Percentiles rank a stretch among this genome's conserved stretches.
Evolutionary conservation across 2,888 invertebrate genomes (phyloP).

Genomic region (Limnephilus marmoratus): DNA sequence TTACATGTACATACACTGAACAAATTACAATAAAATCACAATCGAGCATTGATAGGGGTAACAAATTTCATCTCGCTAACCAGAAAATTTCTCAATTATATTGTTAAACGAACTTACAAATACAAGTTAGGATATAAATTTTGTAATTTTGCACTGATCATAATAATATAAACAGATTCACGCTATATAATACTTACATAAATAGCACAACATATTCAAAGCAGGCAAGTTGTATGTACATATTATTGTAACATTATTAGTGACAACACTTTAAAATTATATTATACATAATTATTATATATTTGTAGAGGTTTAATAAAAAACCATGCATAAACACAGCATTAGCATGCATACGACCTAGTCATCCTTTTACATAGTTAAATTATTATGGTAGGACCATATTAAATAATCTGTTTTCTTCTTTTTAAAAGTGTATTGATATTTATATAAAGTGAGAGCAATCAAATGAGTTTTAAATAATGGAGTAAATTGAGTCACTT

Average conservation of each 20-base stretch:
- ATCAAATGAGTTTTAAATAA: neutral
- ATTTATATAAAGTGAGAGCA: neutral
- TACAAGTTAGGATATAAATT: neutral
- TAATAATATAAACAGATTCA: neutral
- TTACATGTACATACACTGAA: neutral
- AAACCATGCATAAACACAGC: neutral
- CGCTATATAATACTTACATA: neutral
- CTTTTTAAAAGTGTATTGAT: neutral
- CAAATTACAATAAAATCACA: neutral
- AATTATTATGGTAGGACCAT: neutral
- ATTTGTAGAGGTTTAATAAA: neutral
- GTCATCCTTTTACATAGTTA: neutral
- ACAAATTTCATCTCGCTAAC: neutral
- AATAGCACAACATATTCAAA: slow-evolving; percentile 2
- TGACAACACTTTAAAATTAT: neutral
- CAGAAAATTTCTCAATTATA: neutral
- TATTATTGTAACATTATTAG: neutral
- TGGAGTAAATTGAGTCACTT: neutral
- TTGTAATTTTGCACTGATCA: neutral
- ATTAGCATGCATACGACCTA: neutral
- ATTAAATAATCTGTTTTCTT: neutral
- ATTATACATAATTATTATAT: neutral
- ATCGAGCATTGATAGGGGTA: neutral
- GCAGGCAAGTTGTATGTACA: neutral
- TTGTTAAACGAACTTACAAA: neutral